Conservation (phyloP, 2,888 invertebrate species). For the Nephrotoma guestfalica region DNA sequence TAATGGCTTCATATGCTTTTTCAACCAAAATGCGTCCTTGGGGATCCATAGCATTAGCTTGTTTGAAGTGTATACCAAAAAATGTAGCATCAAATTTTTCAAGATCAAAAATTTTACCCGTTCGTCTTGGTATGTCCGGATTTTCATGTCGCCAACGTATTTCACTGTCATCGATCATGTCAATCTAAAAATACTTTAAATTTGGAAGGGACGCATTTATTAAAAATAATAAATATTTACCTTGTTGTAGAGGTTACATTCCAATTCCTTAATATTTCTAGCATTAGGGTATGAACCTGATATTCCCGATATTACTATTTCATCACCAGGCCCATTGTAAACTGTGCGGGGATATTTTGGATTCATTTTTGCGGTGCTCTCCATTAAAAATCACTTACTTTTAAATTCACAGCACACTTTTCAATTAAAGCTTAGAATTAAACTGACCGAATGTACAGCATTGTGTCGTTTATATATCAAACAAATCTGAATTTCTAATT, state of each 20-base stretch:
- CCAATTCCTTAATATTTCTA: slow-evolving; percentile 44
- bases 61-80: slow-evolving; percentile 60
- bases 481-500: too few species aligned
- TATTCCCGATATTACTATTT: slow-evolving; percentile 43
- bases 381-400: too few species aligned
- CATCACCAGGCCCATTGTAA: slow-evolving; percentile 29
- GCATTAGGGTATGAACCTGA: slow-evolving; percentile 50
- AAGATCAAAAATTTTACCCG: slow-evolving; percentile 54
- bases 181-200: too few species aligned
- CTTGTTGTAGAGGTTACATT: slow-evolving; percentile 44
- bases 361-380: background rate
- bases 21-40: slow-evolving; percentile 65
- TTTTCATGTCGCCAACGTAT: slow-evolving; percentile 61
- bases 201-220: background rate
- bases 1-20: slow-evolving; percentile 60
- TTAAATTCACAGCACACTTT: too few species aligned
- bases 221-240: slow-evolving; percentile 24
- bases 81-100: slow-evolving; percentile 63
- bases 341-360: background rate
- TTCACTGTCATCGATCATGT: slow-evolving; percentile 39
- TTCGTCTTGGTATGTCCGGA: slow-evolving; percentile 57
- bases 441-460: too few species aligned
- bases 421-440: too few species aligned
- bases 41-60: slow-evolving; percentile 63
- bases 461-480: too few species aligned